Evolutionary conservation across 1,140 invertebrate species (phyloP).

Genomic region (Sinonovacula constricta): DNA sequence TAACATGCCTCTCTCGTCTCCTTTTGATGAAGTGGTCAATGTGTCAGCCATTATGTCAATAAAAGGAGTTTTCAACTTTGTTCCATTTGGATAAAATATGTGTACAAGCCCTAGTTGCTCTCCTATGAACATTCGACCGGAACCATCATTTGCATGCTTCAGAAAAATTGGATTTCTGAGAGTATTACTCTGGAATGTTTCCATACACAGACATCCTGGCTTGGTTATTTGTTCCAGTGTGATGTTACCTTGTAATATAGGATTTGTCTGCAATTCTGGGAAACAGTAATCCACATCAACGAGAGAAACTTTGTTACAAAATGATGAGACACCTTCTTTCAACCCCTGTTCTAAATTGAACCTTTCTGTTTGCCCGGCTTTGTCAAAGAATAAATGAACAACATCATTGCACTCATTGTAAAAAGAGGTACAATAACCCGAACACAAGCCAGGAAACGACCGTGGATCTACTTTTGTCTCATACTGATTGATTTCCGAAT

Average conservation of each 20-base stretch:
- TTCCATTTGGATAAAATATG: constrained; percentile 65
- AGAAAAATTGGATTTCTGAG: constrained; percentile 70
- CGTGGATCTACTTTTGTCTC: constrained; percentile 9
- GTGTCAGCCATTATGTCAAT: constrained; percentile 58
- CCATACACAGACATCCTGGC: constrained; percentile 73
- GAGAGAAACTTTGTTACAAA: constrained; percentile 63
- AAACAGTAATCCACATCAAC: constrained; percentile 74
- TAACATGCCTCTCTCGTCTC: constrained; percentile 75
- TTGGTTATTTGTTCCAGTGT: constrained; percentile 52
- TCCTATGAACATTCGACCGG: constrained; percentile 68
- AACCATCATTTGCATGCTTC: constrained; percentile 66
- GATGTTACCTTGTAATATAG: constrained; percentile 58
- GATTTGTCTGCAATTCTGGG: constrained; percentile 67
- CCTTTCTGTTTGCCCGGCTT: background rate
- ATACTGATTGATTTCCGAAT: constrained; percentile 58
- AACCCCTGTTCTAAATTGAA: constrained; percentile 5
- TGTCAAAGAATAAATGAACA: constrained; percentile 37
- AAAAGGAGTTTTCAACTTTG: constrained; percentile 57
- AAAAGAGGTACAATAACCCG: constrained; percentile 62
- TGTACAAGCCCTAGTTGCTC: constrained; percentile 70
- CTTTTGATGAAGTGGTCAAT: constrained; percentile 39
- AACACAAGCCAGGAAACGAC: constrained; percentile 68
- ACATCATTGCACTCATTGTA: constrained; percentile 59
- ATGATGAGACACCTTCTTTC: constrained; percentile 36
- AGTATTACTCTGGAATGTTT: constrained; percentile 54